Evolutionary conservation across 2,888 invertebrate species (phyloP), one percentile per base, ranked within the genome.

Genomic region (Phytoseiulus persimilis): DNA sequence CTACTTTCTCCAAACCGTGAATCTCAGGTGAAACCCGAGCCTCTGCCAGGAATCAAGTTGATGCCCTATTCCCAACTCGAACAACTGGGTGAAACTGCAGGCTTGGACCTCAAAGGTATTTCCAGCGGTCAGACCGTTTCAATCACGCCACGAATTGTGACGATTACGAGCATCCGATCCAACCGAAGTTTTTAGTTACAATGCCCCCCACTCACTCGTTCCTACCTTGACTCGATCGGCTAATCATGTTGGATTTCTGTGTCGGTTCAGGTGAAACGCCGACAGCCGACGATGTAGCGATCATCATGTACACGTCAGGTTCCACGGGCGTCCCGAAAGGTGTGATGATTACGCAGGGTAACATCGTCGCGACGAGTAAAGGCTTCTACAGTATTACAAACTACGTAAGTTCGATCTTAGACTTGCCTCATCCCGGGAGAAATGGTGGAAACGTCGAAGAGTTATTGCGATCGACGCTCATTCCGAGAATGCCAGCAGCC

Each of bases 301-400:
- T 99, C 92, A 96, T 99, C 83, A 99, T 99, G 99, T 99, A 99
- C 94, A 99, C 99, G 1, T 98, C 97, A 91, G 99, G 99, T 9
- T 98, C 98, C 0, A 99, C 99, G 3, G 98, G 98, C 90, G 95
- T 96, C 90, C 98, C 98, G 0, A 98, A 98, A 93, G 98, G 98
- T 92, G 28, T 87, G 5, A 87, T 87, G 87, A 87, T 87, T n/a
- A 87, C 87, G 32, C 87, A 87, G 33, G 87, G 33, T 39, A 87
- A 87, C 23, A 87, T 87, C 87, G 87, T 87, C 87, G 87, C 87
- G n/a, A 87, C 87, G 11, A 87, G 31, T 32, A 87, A 87, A 87
- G 87, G 87, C 33, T 87, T 87, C 33, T 87, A 87, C n/a, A 31
- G 39, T n/a, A 33, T 87, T 32, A 45, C 45, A n/a, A 23, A 32